These are phyloP conservation scores for Crotalus viridis DNA, from an alignment of 2,113 vertebrate genomes.

Conservation along the genomic window DNA sequence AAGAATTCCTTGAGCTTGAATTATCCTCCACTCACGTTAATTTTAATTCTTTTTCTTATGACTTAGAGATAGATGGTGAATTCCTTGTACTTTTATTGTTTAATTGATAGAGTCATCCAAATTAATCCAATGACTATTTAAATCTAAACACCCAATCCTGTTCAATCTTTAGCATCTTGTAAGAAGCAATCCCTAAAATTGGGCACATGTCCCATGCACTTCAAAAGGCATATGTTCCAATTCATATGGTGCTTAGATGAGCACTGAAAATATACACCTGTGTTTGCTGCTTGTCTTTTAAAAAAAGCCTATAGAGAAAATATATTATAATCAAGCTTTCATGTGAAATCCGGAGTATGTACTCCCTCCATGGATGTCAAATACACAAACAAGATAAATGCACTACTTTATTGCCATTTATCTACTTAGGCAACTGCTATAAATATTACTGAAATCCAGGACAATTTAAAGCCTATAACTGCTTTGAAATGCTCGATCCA, in stretches of 20 bases:
- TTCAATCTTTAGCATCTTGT: neutral
- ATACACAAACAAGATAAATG: neutral
- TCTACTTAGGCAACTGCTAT: neutral
- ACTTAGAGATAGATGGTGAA: neutral
- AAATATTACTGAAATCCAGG: neutral
- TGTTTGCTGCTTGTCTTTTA: neutral
- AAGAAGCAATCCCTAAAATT: neutral
- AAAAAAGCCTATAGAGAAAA: neutral
- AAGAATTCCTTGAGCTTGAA: neutral
- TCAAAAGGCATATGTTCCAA: neutral
- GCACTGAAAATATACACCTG: neutral
- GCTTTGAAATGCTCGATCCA: neutral
- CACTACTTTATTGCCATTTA: neutral
- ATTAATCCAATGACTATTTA: neutral
- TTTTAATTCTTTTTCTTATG: constrained; percentile 4
- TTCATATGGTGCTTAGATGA: neutral
- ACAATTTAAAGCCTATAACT: neutral
- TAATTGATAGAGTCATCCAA: neutral
- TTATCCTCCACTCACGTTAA: neutral
- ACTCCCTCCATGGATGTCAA: neutral
- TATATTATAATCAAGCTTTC: neutral
- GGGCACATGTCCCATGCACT: no score
- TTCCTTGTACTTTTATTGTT: neutral
- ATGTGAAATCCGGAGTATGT: neutral
- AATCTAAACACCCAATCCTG: neutral